These are phyloP conservation scores for Rhagoletis pomonella DNA, from an alignment of 1,140 invertebrate genomes.

Conservation along the genomic window DNA sequence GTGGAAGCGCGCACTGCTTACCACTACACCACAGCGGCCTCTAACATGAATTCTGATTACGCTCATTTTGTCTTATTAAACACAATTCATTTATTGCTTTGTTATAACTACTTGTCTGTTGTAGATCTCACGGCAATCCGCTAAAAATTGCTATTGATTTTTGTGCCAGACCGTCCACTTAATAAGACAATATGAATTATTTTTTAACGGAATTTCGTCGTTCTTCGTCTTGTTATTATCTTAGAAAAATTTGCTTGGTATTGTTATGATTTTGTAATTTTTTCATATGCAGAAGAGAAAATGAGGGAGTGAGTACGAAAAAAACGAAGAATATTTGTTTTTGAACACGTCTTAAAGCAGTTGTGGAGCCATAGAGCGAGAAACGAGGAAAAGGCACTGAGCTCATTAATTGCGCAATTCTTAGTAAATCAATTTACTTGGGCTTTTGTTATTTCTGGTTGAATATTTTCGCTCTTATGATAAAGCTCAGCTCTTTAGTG, in stretches of 20 bases:
- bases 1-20: too few species aligned
- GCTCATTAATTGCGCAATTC: constrained; percentile 24
- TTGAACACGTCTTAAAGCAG: neutral
- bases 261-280: too few species aligned
- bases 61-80: constrained; percentile 6
- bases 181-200: neutral
- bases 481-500: neutral
- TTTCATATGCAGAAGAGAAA: too few species aligned
- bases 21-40: too few species aligned
- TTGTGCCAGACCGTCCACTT: neutral
- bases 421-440: constrained; percentile 7
- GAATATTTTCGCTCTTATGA: neutral
- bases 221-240: neutral
- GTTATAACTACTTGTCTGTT: neutral
- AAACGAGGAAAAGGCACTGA: neutral
- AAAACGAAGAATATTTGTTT: too few species aligned
- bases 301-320: too few species aligned
- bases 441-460: neutral
- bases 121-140: neutral
- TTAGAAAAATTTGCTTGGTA: too few species aligned
- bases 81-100: constrained; percentile 18
- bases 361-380: neutral
- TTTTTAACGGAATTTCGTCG: neutral
- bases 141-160: constrained; percentile 19
- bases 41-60: neutral